Base-by-base conservation (phyloP, 2,113 vertebrate species). In the Serilophus lunatus region DNA sequence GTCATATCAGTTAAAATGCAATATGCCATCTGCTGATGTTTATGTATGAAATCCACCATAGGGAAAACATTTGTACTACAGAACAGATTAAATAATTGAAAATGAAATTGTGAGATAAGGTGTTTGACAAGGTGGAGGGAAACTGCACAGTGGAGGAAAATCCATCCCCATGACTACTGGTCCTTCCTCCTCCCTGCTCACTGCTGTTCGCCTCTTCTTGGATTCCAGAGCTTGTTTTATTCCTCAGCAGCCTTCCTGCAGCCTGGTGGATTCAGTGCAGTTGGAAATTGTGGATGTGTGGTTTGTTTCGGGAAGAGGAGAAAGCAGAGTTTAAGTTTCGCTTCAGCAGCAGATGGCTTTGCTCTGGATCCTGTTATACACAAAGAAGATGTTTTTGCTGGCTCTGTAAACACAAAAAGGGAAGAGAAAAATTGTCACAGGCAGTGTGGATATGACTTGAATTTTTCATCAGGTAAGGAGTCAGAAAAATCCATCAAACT, bases 401-500 rank as follows among this genome's bases (percentile, higher is more conserved):
- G 70, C 72, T 95, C 85, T 71, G 38, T 90, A 90, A 87, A 63
- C 79, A 81, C 86, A 45, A 26, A 93, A 92, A 56, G 35, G 79
- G 77, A 95, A 95, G 85, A 83, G 84, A 86, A 91, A 91, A 88
- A 76, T 49, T 88, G 12, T 56, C 82, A 86, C 93, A 81, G 76
- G 38, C 92, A 65, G 70, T 14, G 93, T 69, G 78, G 91, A 82
- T 38, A 87, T 78, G 81, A 70, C 92, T 76, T 76, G 64, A 97
- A 94, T 90, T 90, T 96, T 96, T 86, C 71, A 95, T 51, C 82
- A 97, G 97, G 96, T 97, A 98, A 98, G 97, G 93, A 93, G 86
- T 44, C 76, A 78, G 65, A 84, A 86, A 91, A 91, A 90, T 94
- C 35, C 47, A 25, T 92, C 47, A 42, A 79, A 75, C 23, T 70